Percentiles rank a stretch among this genome's conserved stretches.
These are phyloP conservation scores for Diabrotica balteata DNA, from an alignment of 2,888 invertebrate species.

Conservation along the genomic window DNA sequence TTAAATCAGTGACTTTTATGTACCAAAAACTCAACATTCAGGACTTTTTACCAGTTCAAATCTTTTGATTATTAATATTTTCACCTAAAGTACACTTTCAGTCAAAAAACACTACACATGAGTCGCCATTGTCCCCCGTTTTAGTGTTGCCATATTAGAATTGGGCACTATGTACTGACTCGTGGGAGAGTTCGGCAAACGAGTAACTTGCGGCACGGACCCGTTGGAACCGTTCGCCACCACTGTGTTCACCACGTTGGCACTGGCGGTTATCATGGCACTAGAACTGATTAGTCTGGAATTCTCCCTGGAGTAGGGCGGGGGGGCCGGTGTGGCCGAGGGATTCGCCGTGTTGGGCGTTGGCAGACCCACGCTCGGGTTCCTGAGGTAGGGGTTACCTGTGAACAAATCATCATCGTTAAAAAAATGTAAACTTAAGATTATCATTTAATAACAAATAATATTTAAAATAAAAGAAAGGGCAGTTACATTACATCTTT, in stretches of 20 bases:
- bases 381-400: constrained; percentile 57
- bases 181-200: constrained; percentile 61
- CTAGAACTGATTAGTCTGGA: constrained; percentile 54
- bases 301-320: constrained; percentile 68
- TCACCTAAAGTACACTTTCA: constrained; percentile 19
- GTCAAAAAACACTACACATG: constrained; percentile 65
- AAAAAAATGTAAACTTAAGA: too few relatives aligned
- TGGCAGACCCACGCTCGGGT: constrained; percentile 68
- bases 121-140: constrained; percentile 71
- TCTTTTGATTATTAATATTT: constrained; percentile 12
- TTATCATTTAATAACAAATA: too few relatives aligned
- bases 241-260: constrained; percentile 58
- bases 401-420: background rate
- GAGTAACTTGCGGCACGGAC: constrained; percentile 64
- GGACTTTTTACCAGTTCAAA: constrained; percentile 3
- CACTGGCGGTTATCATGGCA: constrained; percentile 55
- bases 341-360: constrained; percentile 74
- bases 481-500: too few relatives aligned
- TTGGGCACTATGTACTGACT: constrained; percentile 66
- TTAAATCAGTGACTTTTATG: too few relatives aligned
- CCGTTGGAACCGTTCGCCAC: constrained; percentile 62
- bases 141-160: constrained; percentile 66
- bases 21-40: constrained; percentile 1
- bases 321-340: constrained; percentile 81
- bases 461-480: too few relatives aligned